These are phyloP conservation scores for Ciona savignyi DNA, from an alignment of 23 tunicate species.

Conservation along the genomic window DNA sequence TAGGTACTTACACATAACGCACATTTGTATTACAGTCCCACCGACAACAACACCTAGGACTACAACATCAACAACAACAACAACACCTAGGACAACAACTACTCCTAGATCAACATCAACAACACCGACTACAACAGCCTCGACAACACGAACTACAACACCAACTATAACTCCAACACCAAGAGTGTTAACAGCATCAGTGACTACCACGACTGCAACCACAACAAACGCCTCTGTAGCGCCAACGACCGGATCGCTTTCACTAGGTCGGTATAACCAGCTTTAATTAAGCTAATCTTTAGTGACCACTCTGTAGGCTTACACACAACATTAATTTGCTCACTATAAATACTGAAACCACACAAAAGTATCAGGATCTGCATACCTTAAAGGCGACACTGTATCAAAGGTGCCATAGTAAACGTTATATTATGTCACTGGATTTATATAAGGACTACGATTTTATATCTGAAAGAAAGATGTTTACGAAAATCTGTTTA, in stretches of 20 bases:
- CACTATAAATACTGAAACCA: too few species aligned
- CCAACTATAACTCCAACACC: conserved; percentile 10
- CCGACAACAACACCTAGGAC: neutral
- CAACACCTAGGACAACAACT: conserved; percentile 12
- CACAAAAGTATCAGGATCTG: too few species aligned
- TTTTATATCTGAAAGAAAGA: too few species aligned
- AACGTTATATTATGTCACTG: too few species aligned
- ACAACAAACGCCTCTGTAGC: neutral
- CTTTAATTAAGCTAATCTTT: too few species aligned
- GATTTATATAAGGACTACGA: too few species aligned
- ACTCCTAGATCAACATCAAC: conserved; percentile 2
- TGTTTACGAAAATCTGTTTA: too few species aligned
- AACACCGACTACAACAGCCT: conserved; percentile 3
- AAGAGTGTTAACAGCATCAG: neutral
- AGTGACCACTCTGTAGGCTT: too few species aligned
- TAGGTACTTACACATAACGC: neutral
- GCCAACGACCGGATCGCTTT: neutral
- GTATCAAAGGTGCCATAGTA: too few species aligned
- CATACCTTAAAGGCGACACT: too few species aligned
- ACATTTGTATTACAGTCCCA: neutral
- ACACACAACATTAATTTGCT: too few species aligned
- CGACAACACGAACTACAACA: neutral
- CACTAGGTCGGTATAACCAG: too few species aligned
- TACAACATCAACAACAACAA: conserved; percentile 11
- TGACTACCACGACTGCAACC: conserved; percentile 1